phyloP scores from a whole-genome alignment of 2,113 vertebrate genomes.

The Muscicapa adusta region DNA sequence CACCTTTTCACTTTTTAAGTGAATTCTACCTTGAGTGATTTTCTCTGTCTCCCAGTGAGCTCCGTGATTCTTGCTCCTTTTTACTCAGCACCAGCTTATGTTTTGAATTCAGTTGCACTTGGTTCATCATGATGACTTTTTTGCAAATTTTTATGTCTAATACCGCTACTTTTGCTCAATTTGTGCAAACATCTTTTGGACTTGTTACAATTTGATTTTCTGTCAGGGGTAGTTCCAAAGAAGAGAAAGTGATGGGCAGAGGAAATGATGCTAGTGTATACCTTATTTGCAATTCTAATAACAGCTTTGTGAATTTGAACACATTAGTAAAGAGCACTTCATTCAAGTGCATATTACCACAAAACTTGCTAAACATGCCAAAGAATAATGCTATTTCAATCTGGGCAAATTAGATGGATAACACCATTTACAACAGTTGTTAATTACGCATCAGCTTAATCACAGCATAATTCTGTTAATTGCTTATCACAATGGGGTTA shows the following conservation, averaged over 20 bases:
- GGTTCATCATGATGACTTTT: not conserved
- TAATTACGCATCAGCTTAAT: slow-evolving; percentile 34
- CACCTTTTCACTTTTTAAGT: not conserved
- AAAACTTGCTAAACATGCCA: slow-evolving; percentile 15
- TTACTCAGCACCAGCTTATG: not conserved
- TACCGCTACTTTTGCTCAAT: not conserved
- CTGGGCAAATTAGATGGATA: slow-evolving; percentile 15
- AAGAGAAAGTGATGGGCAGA: not conserved
- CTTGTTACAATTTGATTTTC: slow-evolving; percentile 27
- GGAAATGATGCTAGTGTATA: not conserved
- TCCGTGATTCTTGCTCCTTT: not conserved
- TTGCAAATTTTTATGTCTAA: not conserved
- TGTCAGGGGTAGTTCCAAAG: not conserved
- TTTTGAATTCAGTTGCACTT: not conserved
- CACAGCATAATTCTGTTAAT: slow-evolving; percentile 10
- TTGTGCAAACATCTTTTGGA: slow-evolving; percentile 14
- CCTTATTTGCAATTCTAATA: slow-evolving; percentile 52
- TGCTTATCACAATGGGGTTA: not conserved
- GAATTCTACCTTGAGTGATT: not conserved
- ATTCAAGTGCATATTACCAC: slow-evolving; percentile 30
- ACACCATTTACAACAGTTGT: not conserved
- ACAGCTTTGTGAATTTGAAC: slow-evolving; percentile 19
- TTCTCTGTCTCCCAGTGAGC: not conserved
- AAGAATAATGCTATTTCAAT: not conserved
- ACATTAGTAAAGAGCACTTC: slow-evolving; percentile 39